Evolutionary conservation across 2,888 invertebrate species (phyloP).

Genomic region (Abrostola tripartita): DNA sequence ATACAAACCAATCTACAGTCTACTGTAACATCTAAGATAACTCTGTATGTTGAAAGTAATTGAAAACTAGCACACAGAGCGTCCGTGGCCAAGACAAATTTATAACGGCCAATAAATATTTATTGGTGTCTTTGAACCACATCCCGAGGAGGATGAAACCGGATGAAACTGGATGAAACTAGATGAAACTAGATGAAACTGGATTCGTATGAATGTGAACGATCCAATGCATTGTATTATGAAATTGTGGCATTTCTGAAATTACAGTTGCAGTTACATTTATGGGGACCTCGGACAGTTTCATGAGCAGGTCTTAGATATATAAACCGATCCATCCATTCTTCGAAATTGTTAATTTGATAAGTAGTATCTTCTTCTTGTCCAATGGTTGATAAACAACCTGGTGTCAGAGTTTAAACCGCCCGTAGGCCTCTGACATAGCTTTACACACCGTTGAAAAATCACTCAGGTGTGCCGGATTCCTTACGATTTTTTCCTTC

Average conservation of each 20-base stretch:
- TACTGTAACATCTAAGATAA: background rate
- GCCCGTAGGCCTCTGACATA: too few species aligned
- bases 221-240: constrained; percentile 57
- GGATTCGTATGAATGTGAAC: constrained; percentile 49
- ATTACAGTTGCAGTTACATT: constrained; percentile 26
- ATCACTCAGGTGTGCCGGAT: too few species aligned
- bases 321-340: too few species aligned
- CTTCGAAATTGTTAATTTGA: too few species aligned
- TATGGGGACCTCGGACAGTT: constrained; percentile 4
- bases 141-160: constrained; percentile 41
- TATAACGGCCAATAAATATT: constrained; percentile 67
- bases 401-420: too few species aligned
- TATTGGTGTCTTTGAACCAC: constrained; percentile 61
- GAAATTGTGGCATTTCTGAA: constrained; percentile 31
- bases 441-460: too few species aligned
- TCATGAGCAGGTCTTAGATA: background rate
- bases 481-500: too few species aligned
- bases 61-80: constrained; percentile 53
- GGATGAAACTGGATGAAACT: constrained; percentile 35
- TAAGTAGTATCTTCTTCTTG: too few species aligned
- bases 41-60: constrained; percentile 44
- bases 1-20: background rate
- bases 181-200: constrained; percentile 30
- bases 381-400: too few species aligned
- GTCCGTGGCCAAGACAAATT: constrained; percentile 50